Evolutionary conservation across 2,888 invertebrate species (phyloP).

Genomic region (Nomada goodeniana): DNA sequence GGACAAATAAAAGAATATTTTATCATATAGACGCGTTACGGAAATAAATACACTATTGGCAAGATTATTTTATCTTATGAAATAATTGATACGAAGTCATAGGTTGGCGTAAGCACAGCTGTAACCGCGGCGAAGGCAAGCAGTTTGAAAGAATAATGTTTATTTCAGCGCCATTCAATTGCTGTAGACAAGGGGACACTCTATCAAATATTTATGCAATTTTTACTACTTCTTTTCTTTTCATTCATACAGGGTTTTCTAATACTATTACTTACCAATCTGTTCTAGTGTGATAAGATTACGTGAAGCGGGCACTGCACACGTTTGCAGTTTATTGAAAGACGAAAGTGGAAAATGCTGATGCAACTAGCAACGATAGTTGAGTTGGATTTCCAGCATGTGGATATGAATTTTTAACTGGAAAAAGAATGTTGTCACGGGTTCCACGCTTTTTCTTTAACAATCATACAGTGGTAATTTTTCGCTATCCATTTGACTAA

Average conservation of each 20-base stretch:
- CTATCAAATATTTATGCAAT: constrained; percentile 21
- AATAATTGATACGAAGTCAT: neutral
- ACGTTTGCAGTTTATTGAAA: constrained; percentile 51
- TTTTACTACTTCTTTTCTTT: constrained; percentile 10
- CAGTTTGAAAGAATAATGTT: constrained; percentile 2
- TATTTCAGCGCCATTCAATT: neutral
- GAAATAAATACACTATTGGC: neutral
- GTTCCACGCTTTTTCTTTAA: neutral
- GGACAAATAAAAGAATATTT: neutral
- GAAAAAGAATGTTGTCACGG: constrained; percentile 35
- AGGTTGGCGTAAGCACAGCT: neutral
- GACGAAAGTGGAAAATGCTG: constrained; percentile 62
- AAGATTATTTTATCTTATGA: constrained; percentile 23
- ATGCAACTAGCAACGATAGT: constrained; percentile 58
- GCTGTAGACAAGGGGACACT: neutral
- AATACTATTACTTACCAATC: constrained; percentile 42
- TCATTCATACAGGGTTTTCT: constrained; percentile 30
- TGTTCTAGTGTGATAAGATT: constrained; percentile 48
- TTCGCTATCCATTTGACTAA: neutral
- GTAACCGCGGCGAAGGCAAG: neutral
- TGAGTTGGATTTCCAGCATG: constrained; percentile 59
- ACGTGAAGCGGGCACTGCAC: constrained; percentile 25
- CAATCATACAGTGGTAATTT: neutral
- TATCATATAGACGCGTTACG: neutral
- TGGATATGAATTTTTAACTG: constrained; percentile 44